A percentile compares a stretch with the other conserved stretches of the same genome.
Conservation (phyloP, 2,888 invertebrate species). For the Parelbella ahira region DNA sequence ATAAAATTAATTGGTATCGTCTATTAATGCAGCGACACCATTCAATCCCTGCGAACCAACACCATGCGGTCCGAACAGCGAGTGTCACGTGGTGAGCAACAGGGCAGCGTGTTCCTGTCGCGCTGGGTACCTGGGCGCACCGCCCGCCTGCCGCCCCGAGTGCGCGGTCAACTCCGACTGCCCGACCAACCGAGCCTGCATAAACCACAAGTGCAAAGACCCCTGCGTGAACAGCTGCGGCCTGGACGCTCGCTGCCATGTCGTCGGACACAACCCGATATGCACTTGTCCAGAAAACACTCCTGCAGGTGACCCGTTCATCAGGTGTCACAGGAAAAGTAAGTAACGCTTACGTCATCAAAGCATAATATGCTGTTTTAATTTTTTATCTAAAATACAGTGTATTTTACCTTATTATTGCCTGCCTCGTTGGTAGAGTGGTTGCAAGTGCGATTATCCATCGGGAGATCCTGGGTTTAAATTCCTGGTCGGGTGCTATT, state of each 20-base stretch:
- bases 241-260: constrained; percentile 85
- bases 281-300: constrained; percentile 84
- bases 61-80: constrained; percentile 83
- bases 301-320: constrained; percentile 84
- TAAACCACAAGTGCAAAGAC: constrained; percentile 85
- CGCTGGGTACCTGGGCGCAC: constrained; percentile 82
- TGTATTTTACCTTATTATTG: too few species aligned
- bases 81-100: constrained; percentile 81
- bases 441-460: constrained; percentile 75
- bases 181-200: constrained; percentile 84
- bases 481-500: too few species aligned
- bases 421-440: constrained; percentile 71
- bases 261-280: constrained; percentile 88
- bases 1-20: too few species aligned
- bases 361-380: too few species aligned
- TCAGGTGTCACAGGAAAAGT: constrained; percentile 80
- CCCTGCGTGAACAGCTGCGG: constrained; percentile 89
- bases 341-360: constrained; percentile 42
- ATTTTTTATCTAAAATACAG: too few species aligned
- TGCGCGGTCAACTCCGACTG: constrained; percentile 87
- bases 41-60: constrained; percentile 83
- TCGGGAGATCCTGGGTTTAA: constrained; percentile 88
- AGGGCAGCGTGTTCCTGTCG: constrained; percentile 86
- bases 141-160: constrained; percentile 86
- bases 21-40: too few species aligned